These are phyloP conservation scores for Zalophus californianus DNA, from an alignment of 2,797 vertebrate genomes.

Conservation along the genomic window DNA sequence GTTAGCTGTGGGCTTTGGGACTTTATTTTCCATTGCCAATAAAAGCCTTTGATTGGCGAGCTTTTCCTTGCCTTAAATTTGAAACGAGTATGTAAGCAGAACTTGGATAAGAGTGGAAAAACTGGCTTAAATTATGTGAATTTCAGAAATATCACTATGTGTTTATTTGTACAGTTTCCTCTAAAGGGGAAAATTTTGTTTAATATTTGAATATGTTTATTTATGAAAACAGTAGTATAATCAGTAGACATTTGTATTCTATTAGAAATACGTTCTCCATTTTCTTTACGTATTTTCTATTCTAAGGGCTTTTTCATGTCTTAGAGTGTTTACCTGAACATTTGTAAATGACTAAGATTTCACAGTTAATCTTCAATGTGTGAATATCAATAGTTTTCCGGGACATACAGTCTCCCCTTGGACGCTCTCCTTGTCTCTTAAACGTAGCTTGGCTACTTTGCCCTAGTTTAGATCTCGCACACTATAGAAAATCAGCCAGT, in stretches of 20 bases:
- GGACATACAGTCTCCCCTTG: neutral
- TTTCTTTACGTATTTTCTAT: slow-evolving; percentile 48
- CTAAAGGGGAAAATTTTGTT: slow-evolving; percentile 64
- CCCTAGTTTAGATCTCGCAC: neutral
- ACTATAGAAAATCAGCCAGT: neutral
- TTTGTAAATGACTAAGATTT: neutral
- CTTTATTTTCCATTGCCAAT: slow-evolving; percentile 62
- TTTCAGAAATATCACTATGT: slow-evolving; percentile 65
- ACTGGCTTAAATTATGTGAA: slow-evolving; percentile 65
- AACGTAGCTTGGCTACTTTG: neutral
- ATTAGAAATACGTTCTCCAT: slow-evolving; percentile 26
- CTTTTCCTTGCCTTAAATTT: slow-evolving; percentile 63
- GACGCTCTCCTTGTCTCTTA: neutral
- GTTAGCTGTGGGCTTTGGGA: slow-evolving; percentile 48
- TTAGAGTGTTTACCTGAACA: neutral
- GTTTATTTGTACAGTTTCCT: slow-evolving; percentile 71
- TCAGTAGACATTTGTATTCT: slow-evolving; percentile 57
- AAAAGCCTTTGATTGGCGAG: slow-evolving; percentile 61
- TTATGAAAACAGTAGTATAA: slow-evolving; percentile 53
- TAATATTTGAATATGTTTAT: slow-evolving; percentile 71
- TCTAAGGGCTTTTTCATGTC: neutral
- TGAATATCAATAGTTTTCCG: neutral
- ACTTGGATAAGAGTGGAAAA: slow-evolving; percentile 37
- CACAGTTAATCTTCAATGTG: neutral
- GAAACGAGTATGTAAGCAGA: slow-evolving; percentile 70